Evolutionary conservation across 35 echinoderm and acorn worm species (phyloP).

Genomic region (Ptychodera flava): DNA sequence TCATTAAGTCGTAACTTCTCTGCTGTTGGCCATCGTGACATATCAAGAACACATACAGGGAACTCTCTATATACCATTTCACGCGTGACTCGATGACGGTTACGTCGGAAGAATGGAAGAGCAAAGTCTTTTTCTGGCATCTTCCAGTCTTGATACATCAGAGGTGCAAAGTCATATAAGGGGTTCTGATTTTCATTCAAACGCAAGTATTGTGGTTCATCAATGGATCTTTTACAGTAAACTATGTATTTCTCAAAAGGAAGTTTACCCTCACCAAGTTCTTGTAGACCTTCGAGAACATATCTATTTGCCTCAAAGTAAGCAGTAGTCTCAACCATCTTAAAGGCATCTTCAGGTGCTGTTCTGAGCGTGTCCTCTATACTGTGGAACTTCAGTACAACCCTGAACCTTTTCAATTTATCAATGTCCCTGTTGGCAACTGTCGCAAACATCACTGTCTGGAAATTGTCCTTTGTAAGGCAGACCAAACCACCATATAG

Average conservation of each 20-base stretch:
- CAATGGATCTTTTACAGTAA: background rate
- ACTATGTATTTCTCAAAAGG: slow-evolving; percentile 60
- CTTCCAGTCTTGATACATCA: background rate
- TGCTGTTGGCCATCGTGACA: slow-evolving; percentile 37
- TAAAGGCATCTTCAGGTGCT: slow-evolving; percentile 3
- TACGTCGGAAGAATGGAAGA: background rate
- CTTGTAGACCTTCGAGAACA: slow-evolving; percentile 57
- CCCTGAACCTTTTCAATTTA: slow-evolving; percentile 15
- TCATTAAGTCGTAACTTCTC: slow-evolving; percentile 42
- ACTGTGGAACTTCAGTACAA: slow-evolving; percentile 40
- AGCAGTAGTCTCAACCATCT: slow-evolving; percentile 70
- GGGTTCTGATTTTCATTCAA: background rate
- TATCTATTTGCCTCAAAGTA: slow-evolving; percentile 87
- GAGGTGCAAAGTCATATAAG: slow-evolving; percentile 8
- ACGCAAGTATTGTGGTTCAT: slow-evolving; percentile 36
- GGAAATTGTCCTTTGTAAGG: slow-evolving; percentile 72
- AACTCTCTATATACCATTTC: background rate
- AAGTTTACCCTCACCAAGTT: slow-evolving; percentile 21
- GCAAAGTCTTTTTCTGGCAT: too few relatives aligned
- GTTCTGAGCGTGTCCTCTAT: background rate
- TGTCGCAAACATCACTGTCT: slow-evolving; percentile 58
- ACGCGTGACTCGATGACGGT: background rate
- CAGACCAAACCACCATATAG: slow-evolving; percentile 71
- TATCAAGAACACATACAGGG: slow-evolving; percentile 13
- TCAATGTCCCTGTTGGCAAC: slow-evolving; percentile 53